Percentiles rank a stretch among this genome's conserved stretches.
Conservation (phyloP, 1,140 invertebrate genomes). For the Caenorhabditis inopinata region DNA sequence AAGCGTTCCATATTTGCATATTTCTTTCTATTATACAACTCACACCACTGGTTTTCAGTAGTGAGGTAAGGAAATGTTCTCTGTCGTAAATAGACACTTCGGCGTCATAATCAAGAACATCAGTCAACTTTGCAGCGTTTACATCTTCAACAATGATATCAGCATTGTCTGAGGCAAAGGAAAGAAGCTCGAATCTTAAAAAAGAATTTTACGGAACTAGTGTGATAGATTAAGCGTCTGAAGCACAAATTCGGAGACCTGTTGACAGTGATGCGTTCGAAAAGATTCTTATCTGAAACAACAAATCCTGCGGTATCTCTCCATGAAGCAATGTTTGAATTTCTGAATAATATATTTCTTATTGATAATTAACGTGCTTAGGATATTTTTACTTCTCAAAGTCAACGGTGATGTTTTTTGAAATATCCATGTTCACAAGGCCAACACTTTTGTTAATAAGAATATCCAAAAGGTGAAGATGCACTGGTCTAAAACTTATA, state of each 20-base stretch:
- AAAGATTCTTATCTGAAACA: conserved; percentile 16
- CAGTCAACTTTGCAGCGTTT: conserved; percentile 8
- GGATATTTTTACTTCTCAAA: not conserved
- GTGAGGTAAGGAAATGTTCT: not conserved
- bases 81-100: conserved; percentile 34
- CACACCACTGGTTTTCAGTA: conserved; percentile 30
- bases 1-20: not conserved
- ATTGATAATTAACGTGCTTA: not conserved
- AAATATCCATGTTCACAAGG: conserved; percentile 35
- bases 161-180: conserved; percentile 2
- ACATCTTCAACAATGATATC: conserved; percentile 9
- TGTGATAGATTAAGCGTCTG: too few species aligned
- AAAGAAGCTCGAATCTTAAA: conserved; percentile 38
- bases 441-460: conserved; percentile 44
- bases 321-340: conserved; percentile 31
- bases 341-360: not conserved
- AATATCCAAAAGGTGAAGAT: conserved; percentile 42
- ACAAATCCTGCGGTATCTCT: conserved; percentile 28
- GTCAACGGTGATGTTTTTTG: conserved; percentile 47
- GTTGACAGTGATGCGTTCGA: conserved; percentile 22
- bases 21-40: not conserved
- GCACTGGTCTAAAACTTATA: not conserved
- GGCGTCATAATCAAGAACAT: conserved; percentile 37
- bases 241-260: not conserved
- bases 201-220: not conserved